phyloP scores from a whole-genome alignment of 2,113 vertebrate species.

The Hydrochoerus hydrochaeris region DNA sequence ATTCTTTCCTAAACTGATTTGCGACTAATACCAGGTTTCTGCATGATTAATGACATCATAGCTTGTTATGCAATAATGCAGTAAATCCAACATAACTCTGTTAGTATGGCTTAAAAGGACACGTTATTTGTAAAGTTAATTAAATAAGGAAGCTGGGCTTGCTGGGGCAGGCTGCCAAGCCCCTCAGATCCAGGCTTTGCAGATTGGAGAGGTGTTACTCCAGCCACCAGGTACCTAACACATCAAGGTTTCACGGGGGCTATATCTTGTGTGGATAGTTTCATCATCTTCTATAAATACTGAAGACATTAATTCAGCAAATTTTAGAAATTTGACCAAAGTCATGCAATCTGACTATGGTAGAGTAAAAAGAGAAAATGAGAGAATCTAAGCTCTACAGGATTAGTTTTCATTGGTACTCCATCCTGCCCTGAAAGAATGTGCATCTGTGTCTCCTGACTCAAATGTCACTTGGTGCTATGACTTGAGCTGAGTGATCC shows the following conservation, averaged over 20 bases:
- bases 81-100: neutral
- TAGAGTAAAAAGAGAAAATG: neutral
- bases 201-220: neutral
- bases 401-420: neutral
- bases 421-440: neutral
- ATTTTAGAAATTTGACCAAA: slow-evolving; percentile 15
- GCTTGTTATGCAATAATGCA: neutral
- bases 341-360: neutral
- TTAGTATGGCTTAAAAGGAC: neutral
- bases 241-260: neutral
- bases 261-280: neutral
- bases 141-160: neutral
- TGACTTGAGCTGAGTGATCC: neutral
- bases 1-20: neutral
- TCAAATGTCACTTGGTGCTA: neutral
- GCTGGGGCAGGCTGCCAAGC: neutral
- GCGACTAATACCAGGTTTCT: neutral
- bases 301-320: neutral
- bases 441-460: neutral
- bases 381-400: neutral
- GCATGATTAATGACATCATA: neutral
- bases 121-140: neutral
- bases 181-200: neutral
- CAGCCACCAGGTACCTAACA: neutral
- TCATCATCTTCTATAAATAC: neutral